Percentiles rank a stretch among this genome's conserved stretches.
These are phyloP conservation scores for Porites evermanni DNA, from an alignment of 92 coral and sea anemone species.

Conservation along the genomic window DNA sequence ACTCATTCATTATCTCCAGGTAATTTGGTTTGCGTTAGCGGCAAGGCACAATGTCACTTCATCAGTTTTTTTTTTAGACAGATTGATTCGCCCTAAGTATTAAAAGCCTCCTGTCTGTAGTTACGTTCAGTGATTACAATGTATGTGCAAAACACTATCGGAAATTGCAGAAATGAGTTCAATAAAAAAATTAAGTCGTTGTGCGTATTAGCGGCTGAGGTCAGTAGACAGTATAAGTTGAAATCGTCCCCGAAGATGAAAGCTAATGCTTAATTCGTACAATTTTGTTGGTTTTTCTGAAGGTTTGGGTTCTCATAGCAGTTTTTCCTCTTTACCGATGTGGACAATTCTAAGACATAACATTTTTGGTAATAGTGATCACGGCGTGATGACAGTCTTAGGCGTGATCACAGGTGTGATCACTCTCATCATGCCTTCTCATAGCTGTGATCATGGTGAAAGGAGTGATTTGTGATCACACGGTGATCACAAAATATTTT, in stretches of 20 bases:
- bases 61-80: neutral
- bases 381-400: slow-evolving; percentile 20
- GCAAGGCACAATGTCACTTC: slow-evolving; percentile 21
- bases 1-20: slow-evolving; percentile 18
- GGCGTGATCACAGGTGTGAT: slow-evolving; percentile 52
- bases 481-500: slow-evolving; percentile 46
- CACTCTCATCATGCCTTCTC: slow-evolving; percentile 22
- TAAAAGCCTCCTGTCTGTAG: slow-evolving; percentile 5
- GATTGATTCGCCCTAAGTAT: slow-evolving; percentile 13
- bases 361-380: neutral
- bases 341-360: neutral
- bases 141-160: slow-evolving; percentile 4
- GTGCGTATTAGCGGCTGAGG: slow-evolving; percentile 3
- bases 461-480: slow-evolving; percentile 51
- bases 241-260: slow-evolving; percentile 11
- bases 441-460: neutral
- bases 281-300: neutral
- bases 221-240: slow-evolving; percentile 8
- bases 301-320: neutral
- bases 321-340: neutral
- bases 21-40: slow-evolving; percentile 7
- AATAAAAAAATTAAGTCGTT: neutral
- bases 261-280: neutral
- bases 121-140: slow-evolving; percentile 11
- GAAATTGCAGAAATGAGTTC: slow-evolving; percentile 14